A percentile compares a stretch with the other conserved stretches of the same genome.
phyloP scores from a whole-genome alignment of 2,888 invertebrate species.

The Amiota mariae region DNA sequence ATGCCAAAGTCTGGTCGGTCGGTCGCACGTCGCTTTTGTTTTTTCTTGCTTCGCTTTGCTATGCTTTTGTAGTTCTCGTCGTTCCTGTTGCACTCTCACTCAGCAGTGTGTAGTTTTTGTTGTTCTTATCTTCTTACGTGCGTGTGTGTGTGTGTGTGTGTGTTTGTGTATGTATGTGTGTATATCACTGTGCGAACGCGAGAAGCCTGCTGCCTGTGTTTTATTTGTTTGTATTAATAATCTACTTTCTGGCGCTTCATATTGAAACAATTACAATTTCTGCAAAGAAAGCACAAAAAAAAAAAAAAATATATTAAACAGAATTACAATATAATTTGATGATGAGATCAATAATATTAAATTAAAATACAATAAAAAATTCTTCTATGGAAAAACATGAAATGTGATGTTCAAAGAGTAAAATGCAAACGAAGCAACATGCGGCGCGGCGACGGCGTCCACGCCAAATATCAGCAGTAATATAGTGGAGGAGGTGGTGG shows the following conservation, averaged over 20 bases:
- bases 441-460: background rate
- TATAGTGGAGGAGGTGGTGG: background rate
- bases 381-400: slow-evolving; percentile 61
- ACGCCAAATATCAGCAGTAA: too few species aligned
- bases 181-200: background rate
- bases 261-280: slow-evolving; percentile 63
- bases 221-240: slow-evolving; percentile 23
- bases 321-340: slow-evolving; percentile 26
- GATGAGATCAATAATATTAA: slow-evolving; percentile 26
- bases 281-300: slow-evolving; percentile 44
- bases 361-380: slow-evolving; percentile 50
- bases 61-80: too few species aligned
- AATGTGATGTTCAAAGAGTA: slow-evolving; percentile 47
- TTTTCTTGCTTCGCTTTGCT: too few species aligned
- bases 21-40: background rate
- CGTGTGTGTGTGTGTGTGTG: slow-evolving; percentile 23
- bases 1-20: slow-evolving; percentile 9
- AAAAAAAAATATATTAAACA: slow-evolving; percentile 32
- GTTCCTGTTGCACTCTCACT: slow-evolving; percentile 19
- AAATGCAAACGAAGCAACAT: slow-evolving; percentile 13
- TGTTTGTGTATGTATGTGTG: background rate
- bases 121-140: background rate
- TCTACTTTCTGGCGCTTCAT: slow-evolving; percentile 62
- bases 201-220: background rate
- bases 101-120: too few species aligned